These are phyloP conservation scores for Helogale parvula DNA, from an alignment of 2,113 vertebrate genomes.

Conservation along the genomic window DNA sequence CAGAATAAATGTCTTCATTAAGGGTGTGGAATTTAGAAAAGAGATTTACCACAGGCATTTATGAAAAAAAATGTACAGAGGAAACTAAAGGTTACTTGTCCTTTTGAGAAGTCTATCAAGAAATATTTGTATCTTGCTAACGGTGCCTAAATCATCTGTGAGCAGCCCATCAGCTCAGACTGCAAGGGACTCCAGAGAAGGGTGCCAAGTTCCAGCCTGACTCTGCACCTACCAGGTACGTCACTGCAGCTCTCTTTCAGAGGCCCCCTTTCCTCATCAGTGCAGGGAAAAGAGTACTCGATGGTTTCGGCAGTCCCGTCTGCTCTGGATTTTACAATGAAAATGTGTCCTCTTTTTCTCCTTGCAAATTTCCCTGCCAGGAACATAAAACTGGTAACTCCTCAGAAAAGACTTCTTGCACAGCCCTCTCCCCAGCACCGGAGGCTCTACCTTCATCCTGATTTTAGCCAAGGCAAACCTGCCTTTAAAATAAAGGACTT, in stretches of 20 bases:
- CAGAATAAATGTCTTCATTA: not conserved
- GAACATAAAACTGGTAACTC: not conserved
- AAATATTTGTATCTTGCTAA: not conserved
- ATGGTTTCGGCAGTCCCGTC: not conserved
- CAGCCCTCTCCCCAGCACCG: not conserved
- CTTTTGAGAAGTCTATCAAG: not conserved
- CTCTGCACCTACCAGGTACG: not conserved
- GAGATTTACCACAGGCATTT: not conserved
- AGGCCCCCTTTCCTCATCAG: not conserved
- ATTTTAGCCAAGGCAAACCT: not conserved
- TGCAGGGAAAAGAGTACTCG: not conserved
- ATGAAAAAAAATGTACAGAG: not conserved
- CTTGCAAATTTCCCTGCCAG: not conserved
- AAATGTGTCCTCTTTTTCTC: not conserved
- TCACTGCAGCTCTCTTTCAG: not conserved
- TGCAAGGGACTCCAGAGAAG: not conserved
- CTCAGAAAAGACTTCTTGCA: not conserved
- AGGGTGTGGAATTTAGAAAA: not conserved
- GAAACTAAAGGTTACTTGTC: not conserved
- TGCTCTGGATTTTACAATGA: not conserved
- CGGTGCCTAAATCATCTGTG: no score
- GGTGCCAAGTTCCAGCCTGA: not conserved
- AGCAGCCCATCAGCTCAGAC: not conserved
- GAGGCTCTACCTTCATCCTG: not conserved
- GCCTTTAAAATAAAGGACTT: not conserved